Conservation (phyloP, 2,888 invertebrate species). For the Conus canariensis region DNA sequence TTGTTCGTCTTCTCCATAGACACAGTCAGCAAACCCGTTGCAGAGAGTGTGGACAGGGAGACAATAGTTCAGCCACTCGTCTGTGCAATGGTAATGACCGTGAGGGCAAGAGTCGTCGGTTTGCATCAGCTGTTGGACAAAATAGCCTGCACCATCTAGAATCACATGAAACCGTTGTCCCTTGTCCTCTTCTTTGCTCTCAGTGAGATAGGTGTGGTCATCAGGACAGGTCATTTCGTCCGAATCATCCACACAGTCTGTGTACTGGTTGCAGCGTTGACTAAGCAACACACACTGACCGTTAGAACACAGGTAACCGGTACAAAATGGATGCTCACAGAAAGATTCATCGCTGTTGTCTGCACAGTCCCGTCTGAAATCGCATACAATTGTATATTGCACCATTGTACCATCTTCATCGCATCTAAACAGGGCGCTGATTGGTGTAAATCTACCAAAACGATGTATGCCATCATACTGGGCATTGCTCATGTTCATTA, state of each 20-base stretch:
- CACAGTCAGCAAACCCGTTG: conserved; percentile 7
- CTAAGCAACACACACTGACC: not conserved
- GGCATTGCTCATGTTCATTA: not conserved
- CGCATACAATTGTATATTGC: not conserved
- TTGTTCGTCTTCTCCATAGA: not conserved
- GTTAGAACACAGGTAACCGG: not conserved
- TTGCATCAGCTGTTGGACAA: not conserved
- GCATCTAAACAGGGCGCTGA: not conserved
- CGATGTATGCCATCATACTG: not conserved
- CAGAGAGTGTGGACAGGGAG: conserved; percentile 15
- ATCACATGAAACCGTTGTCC: not conserved
- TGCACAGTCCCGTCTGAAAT: not conserved
- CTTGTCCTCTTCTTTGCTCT: not conserved
- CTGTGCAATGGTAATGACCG: not conserved
- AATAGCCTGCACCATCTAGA: conserved; percentile 11
- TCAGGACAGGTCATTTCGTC: not conserved
- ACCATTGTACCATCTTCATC: not conserved
- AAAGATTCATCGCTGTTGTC: not conserved
- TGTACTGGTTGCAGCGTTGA: not conserved
- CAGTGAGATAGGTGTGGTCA: not conserved
- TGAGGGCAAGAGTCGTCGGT: not conserved
- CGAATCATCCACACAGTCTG: not conserved
- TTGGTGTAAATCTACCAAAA: not conserved
- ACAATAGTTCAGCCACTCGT: conserved; percentile 1
- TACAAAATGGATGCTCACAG: not conserved